A percentile compares a stretch with the other conserved stretches of the same genome.
These are phyloP conservation scores for Aspidiotus rigidus DNA, from an alignment of 2,888 invertebrate species.

Conservation along the genomic window DNA sequence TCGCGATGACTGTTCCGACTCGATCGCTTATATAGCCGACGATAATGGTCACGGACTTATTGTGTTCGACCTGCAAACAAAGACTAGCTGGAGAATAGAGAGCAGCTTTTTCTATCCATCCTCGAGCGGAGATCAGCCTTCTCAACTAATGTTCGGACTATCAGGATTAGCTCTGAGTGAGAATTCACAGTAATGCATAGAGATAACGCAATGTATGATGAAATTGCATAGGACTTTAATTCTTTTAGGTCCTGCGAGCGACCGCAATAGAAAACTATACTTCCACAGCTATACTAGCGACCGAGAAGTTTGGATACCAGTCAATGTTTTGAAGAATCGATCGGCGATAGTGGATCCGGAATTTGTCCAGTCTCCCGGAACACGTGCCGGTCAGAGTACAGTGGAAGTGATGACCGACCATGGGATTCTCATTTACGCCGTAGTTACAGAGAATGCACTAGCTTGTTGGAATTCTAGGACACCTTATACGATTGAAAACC, in stretches of 20 bases:
- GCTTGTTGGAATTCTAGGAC: conserved; percentile 43
- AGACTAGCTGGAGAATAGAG: no score
- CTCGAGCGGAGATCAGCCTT: no score
- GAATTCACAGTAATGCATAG: no score
- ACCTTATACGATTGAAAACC: conserved; percentile 37
- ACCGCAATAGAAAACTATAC: conserved; percentile 50
- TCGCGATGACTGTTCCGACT: no score
- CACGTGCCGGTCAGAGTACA: conserved; percentile 58
- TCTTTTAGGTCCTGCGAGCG: conserved; percentile 39
- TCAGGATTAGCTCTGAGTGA: no score
- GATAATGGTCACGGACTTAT: no score
- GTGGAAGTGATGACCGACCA: conserved; percentile 47
- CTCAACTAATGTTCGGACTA: no score
- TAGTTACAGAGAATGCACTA: conserved; percentile 42
- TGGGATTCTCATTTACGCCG: conserved; percentile 42
- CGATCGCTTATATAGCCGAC: no score
- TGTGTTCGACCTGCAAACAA: no score
- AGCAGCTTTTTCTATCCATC: no score
- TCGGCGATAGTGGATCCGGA: conserved; percentile 40
- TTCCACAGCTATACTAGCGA: conserved; percentile 61
- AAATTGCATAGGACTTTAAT: no score
- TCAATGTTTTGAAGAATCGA: conserved; percentile 52
- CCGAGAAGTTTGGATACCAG: conserved; percentile 56
- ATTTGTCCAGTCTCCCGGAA: conserved; percentile 48
- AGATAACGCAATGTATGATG: no score